Conservation (phyloP, 2,888 invertebrate species). For the Slavum lentiscoides region DNA sequence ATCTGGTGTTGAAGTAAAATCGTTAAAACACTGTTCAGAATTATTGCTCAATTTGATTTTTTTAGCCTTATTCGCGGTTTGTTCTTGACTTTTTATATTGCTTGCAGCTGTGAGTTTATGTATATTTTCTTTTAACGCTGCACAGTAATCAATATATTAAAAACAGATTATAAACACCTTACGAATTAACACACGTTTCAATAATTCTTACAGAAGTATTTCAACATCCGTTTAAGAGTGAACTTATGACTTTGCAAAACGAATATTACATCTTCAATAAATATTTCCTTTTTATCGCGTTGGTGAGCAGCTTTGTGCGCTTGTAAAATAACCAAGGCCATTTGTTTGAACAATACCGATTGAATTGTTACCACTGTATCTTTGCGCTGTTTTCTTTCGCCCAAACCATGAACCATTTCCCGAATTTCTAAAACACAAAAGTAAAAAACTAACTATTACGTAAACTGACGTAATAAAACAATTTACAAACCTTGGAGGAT, state of each 20-base stretch:
- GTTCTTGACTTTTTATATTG: background rate
- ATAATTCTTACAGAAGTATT: background rate
- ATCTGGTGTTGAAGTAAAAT: background rate
- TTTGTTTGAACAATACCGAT: conserved; percentile 8
- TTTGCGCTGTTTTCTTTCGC: conserved; percentile 3
- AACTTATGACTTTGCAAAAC: background rate
- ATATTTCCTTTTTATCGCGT: background rate
- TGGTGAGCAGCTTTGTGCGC: background rate
- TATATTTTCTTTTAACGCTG: conserved; percentile 8
- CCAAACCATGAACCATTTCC: conserved; percentile 15
- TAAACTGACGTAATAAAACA: background rate
- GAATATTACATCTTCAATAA: background rate
- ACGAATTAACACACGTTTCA: background rate
- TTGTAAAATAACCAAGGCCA: background rate
- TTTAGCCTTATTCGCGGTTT: background rate
- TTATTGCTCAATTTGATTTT: background rate
- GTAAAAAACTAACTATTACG: background rate
- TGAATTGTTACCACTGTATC: conserved; percentile 8
- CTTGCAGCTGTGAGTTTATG: background rate
- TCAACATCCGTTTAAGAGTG: background rate
- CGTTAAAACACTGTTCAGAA: background rate
- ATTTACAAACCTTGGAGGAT: conserved; percentile 6
- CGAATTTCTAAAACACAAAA: conserved; percentile 1
- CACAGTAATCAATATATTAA: background rate
- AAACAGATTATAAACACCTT: background rate